These are phyloP conservation scores for Leptoclinus maculatus DNA, from an alignment of 2,797 vertebrate species.

Conservation along the genomic window DNA sequence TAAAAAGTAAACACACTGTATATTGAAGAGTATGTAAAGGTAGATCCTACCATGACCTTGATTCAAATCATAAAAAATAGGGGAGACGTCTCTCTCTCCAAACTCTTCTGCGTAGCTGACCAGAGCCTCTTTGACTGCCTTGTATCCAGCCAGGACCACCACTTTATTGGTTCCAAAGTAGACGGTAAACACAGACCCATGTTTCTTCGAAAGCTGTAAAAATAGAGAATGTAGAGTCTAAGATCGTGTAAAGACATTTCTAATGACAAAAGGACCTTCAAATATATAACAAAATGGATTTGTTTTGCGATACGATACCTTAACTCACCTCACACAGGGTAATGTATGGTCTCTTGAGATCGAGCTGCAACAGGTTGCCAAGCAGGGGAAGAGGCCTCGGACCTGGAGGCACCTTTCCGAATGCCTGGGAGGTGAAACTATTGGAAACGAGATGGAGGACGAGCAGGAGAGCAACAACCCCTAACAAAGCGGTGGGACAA, in stretches of 20 bases:
- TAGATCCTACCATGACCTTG: constrained; percentile 70
- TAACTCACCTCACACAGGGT: constrained; percentile 68
- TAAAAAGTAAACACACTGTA: neutral
- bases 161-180: constrained; percentile 75
- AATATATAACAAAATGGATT: neutral
- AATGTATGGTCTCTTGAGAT: constrained; percentile 69
- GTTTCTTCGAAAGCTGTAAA: constrained; percentile 75
- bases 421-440: neutral
- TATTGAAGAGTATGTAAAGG: neutral
- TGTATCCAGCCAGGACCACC: constrained; percentile 80
- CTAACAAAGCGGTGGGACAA: constrained; percentile 47
- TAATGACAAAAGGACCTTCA: neutral
- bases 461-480: constrained; percentile 39
- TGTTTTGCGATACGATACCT: accelerated
- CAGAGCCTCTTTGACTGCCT: constrained; percentile 77
- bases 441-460: constrained; percentile 18
- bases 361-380: constrained; percentile 77
- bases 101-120: constrained; percentile 76
- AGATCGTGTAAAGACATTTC: neutral
- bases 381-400: constrained; percentile 73
- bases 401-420: constrained; percentile 63
- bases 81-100: constrained; percentile 65
- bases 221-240: neutral
- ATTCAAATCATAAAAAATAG: constrained; percentile 48
- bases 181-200: constrained; percentile 77